Evolutionary conservation across 2,113 vertebrate species (phyloP), one percentile per base, ranked within the genome.

Genomic region (Gadus macrocephalus): DNA sequence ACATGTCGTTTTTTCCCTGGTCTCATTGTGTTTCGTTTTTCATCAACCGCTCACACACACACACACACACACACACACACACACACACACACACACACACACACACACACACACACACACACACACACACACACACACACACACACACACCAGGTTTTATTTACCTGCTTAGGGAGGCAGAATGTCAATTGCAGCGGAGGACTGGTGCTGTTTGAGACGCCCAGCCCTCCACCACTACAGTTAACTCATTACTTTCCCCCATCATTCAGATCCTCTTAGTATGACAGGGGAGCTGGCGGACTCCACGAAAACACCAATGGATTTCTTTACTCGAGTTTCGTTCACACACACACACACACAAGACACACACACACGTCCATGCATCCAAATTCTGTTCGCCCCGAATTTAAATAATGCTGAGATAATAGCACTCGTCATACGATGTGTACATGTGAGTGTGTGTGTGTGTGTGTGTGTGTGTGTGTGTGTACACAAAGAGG

Each of bases 141-240:
- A 53, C 53, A 53, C 11, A 53, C 2, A 53, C 53, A 53, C 59
- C 64, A 70, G 77, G 74, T 63, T 42, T 80, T 72, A 69, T 76
- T 78, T 76, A 74, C 79, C 74, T 78, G 75, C 81, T 83, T 78
- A 82, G 72, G 53, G 77, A 82, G 75, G 79, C 75, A 86, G 72
- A 79, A 76, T 78, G 78, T 79, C 69, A 82, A 70, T 64, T 76
- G 64, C 25, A 55, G 76, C 53, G 53, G 69, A 68, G 66, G 67
- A 62, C 59, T 68, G 69, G 53, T 76, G 64, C 15, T 28, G 53
- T 75, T 68, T 66, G 70, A 70, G 68, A 69, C 67, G 67, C 69
- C 71, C 67, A 75, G 17, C 3, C 6, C 35, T 61, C 38, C 56
- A 60, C 2, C 15, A 67, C 80, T 70, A 72, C 69, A 71, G 74